Evolutionary conservation across 2,888 invertebrate species (phyloP).

Genomic region (Stenichneumon culpator): DNA sequence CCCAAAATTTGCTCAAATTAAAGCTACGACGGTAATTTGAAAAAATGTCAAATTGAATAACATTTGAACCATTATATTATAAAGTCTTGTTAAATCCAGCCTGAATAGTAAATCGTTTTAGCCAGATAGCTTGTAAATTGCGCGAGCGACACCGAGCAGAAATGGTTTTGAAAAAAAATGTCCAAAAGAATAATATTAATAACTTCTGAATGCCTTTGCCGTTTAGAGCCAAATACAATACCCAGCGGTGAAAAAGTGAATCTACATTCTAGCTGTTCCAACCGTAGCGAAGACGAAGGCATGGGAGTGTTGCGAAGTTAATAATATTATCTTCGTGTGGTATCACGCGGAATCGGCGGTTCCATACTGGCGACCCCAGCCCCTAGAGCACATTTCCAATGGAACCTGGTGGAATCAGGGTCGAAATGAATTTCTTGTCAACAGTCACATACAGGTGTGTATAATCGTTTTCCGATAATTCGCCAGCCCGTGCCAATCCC

Average conservation of each 20-base stretch:
- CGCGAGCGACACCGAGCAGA: too few relatives aligned
- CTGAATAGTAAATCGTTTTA: too few relatives aligned
- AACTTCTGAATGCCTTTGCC: too few relatives aligned
- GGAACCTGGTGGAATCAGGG: conserved; percentile 90
- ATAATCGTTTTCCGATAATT: not conserved
- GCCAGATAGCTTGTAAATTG: too few relatives aligned
- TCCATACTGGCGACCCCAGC: conserved; percentile 90
- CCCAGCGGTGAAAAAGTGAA: not conserved
- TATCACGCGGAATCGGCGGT: conserved; percentile 90
- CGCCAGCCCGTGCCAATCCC: not conserved
- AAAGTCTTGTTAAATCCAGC: too few relatives aligned
- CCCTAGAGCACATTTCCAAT: conserved; percentile 86
- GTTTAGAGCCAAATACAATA: too few relatives aligned
- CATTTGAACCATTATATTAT: too few relatives aligned
- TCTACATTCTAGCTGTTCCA: conserved; percentile 87
- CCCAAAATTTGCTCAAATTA: too few relatives aligned
- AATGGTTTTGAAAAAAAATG: too few relatives aligned
- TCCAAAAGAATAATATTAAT: too few relatives aligned
- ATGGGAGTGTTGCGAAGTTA: conserved; percentile 90
- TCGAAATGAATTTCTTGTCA: conserved; percentile 91
- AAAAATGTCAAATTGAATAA: too few relatives aligned
- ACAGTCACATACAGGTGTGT: conserved; percentile 91
- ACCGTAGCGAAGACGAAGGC: conserved; percentile 89
- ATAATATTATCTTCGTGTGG: conserved; percentile 93
- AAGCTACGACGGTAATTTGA: too few relatives aligned